A percentile compares a stretch with the other conserved stretches of the same genome.
phyloP scores from a whole-genome alignment of 2,888 invertebrate species.

The Pseudococcus longispinus region DNA sequence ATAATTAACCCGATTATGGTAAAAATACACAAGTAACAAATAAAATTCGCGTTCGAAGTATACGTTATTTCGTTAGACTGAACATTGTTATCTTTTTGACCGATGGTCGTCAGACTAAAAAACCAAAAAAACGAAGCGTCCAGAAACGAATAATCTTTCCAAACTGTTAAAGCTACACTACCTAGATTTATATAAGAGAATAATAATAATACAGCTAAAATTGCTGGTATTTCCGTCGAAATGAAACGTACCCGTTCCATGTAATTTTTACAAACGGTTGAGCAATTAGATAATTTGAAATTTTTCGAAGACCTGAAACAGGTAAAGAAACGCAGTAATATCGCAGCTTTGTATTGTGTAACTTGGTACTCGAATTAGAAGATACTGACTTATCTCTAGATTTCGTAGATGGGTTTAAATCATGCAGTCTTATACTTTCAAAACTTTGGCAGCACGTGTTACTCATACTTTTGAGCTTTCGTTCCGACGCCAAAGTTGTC shows the following conservation, averaged over 20 bases:
- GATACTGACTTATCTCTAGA: background rate
- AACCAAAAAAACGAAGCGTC: conserved; percentile 31
- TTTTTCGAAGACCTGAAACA: background rate
- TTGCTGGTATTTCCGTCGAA: background rate
- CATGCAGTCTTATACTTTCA: conserved; percentile 13
- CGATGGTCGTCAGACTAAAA: conserved; percentile 24
- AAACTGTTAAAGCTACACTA: background rate
- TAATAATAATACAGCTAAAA: conserved; percentile 21
- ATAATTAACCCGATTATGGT: conserved; percentile 13
- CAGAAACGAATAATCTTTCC: conserved; percentile 11
- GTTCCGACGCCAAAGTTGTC: background rate
- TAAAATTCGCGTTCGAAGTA: background rate
- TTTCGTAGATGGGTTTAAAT: background rate
- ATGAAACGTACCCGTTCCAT: background rate
- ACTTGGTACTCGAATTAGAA: no score
- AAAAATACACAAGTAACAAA: conserved; percentile 30
- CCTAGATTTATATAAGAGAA: conserved; percentile 4
- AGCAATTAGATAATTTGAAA: background rate
- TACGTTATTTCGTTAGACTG: background rate
- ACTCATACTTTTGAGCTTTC: background rate
- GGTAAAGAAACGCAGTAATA: background rate
- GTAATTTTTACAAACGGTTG: background rate
- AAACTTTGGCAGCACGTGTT: conserved; percentile 2
- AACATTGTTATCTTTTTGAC: conserved; percentile 12
- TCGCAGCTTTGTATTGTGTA: no score